Base-by-base conservation (phyloP, 2,888 invertebrate genomes). In the Poecilus cupreus region DNA sequence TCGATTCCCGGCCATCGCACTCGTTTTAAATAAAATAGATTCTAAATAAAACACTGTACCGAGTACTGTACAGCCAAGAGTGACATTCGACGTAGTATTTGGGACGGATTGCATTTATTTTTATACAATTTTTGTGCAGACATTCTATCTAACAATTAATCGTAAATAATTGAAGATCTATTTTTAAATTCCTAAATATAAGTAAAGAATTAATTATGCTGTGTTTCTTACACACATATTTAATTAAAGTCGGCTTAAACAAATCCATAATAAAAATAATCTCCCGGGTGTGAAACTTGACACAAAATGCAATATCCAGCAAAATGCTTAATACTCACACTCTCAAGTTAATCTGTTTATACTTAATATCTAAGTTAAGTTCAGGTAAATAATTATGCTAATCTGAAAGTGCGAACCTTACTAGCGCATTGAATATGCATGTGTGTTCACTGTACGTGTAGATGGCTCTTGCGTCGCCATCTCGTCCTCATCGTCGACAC, bases 341-440 rank as follows among this genome's bases (percentile, higher is more conserved):
- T 22, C n/a, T 46, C 1, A 46, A 72, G 22, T 13, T 72, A 72
- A 72, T 72, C 72, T 72, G 46, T 72, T 72, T 72, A 72, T 72
- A 72, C 72, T 46, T 72, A 72, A 72, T 72, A 72, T 72, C 72
- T 43, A 46, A 72, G 70, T 70, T 70, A 70, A 72, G 72, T 72
- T 72, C 72, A 72, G 72, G 72, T 72, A 72, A 72, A 72, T 72
- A 72, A 72, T 72, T 72, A 72, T 72, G 72, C 72, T 72, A 72
- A 72, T 72, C 72, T 18, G 24, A 72, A 72, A 46, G 43, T 72
- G 72, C 46, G 72, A 70, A 72, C 22, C 46, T n/a, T 46, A 1
- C 51, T 51, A 51, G 72, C 43, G 18, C 72, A 72, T 72, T 72
- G 72, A 72, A 72, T 72, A 72, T 72, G 72, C 46, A 72, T 72